Base-by-base conservation (phyloP, 30 jellyfish, hydroid and myxozoan species). In the Cassiopea andromeda region DNA sequence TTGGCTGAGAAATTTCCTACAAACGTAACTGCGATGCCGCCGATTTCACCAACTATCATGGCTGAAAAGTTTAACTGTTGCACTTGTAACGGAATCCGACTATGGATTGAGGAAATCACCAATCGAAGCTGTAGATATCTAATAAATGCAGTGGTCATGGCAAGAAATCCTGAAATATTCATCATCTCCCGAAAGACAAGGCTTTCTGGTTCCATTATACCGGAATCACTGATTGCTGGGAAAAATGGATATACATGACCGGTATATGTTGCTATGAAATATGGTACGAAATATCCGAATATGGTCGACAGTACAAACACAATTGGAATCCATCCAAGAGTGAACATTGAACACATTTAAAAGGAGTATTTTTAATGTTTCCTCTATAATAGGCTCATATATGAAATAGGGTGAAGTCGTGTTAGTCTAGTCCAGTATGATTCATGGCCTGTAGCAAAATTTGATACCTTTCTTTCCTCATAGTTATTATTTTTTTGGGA, bases 201-300 rank as follows among this genome's bases (percentile, higher is more conserved):
- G 50, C 97, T 87, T 59, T 90, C 98, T 69, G 98, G 98, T 48
- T 69, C 89, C 75, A 78, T 85, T 6, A 89, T 87, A 14, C 98
- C 98, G 0, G 98, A 89, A 74, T 94, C 98, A 68, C 98, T 94
- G 58, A 94, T 94, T 14, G 98, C 97, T 77, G 98, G 98, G 73
- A 94, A 90, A 68, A 90, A 80, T 47, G 90, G 93, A 44, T 94
- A 89, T 64, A 94, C 97, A 77, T 94, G 98, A 12, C 97, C 98
- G 2, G 89, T 77, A 50, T 83, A 57, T 12, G 87, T 90, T 16
- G 98, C 92, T 49, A 94, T 77, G 14, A 90, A 61, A 66, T 94
- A 94, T 19, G 98, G 98, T 4, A 87, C 71, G 19, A 90, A 77
- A 59, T 94, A 94, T 12, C 96, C 97, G 46, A 82, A 57, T 19